Base-by-base conservation (phyloP, 1,140 invertebrate species). In the Atta cephalotes region DNA sequence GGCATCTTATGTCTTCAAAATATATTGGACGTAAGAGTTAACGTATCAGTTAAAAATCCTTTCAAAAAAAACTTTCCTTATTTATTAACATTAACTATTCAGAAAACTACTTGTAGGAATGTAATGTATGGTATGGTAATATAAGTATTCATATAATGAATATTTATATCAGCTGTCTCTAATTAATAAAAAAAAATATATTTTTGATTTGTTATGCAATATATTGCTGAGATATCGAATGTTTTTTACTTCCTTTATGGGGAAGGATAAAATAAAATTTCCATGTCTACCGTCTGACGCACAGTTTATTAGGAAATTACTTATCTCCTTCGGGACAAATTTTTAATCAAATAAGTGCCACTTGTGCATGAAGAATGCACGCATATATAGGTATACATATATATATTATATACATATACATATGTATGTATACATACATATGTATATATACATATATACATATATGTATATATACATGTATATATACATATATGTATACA, bases 301-400 rank as follows among this genome's bases (percentile, higher is more conserved):
- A 21, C 3, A 45, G 4, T 68, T 68, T 5, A 5, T 45, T 9
- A 68, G 10, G 14, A 70, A 70, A 51, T 2, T 14, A 25, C 45
- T 51, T 16, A 25, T 70, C 25, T 25, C 3, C 2, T 70, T 70
- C 0, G 21, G 39, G 16, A 70, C 6, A 51, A 70, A 51, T 16
- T 70, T 49, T 49, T 70, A 21, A 49, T 49, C 39, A 49, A 70
- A 70, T n/a, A 70, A 70, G 16, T 51, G 39, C 14, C 66, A 70
- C n/a, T 21, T 45, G 35, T 45, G 39, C 10, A 39, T 21, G 21
- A 68, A 25, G 21, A 45, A 45, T 66, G 18, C 18, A 39, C 18
- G 3, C 39, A 35, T 4, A 35, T 35, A 6, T 45, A 1, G 39
- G 9, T 45, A 45, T 45, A 39, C 39, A 39, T 9, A 39, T 39